Conservation (phyloP, 2,797 vertebrate genomes). For the Falco peregrinus region DNA sequence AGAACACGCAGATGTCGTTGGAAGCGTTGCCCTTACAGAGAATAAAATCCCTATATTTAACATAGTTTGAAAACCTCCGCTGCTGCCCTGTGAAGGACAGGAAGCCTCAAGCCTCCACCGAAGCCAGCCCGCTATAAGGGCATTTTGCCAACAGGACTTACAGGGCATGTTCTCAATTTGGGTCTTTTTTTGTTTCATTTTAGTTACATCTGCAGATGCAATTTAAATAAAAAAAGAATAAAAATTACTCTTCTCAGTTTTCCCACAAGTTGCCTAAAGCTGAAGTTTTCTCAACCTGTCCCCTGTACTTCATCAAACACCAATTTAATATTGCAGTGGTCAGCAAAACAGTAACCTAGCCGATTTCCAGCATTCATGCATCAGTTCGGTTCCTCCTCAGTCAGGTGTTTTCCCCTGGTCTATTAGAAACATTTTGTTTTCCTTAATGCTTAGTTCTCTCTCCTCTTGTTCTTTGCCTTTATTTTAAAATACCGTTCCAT, state of each 20-base stretch:
- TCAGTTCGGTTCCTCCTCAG: not conserved
- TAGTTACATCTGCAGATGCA: slow-evolving; percentile 48
- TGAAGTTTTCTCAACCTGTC: not conserved
- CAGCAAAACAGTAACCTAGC: not conserved
- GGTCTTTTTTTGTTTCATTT: slow-evolving; percentile 28
- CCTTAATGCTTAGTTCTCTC: not conserved
- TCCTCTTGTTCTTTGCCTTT: not conserved
- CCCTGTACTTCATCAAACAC: not conserved
- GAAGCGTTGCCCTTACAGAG: not conserved
- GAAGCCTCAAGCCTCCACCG: slow-evolving; percentile 15
- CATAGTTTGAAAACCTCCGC: not conserved
- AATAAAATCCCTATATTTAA: slow-evolving; percentile 39
- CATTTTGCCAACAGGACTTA: slow-evolving; percentile 30
- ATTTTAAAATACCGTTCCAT: not conserved
- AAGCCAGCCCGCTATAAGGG: not conserved
- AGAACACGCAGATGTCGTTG: not conserved
- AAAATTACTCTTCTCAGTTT: not conserved
- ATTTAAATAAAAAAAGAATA: not conserved
- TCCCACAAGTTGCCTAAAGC: not conserved
- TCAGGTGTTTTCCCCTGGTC: not conserved
- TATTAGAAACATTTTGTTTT: not conserved
- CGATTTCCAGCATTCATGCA: not conserved
- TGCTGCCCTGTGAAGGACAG: not conserved
- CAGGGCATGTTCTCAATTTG: slow-evolving; percentile 42
- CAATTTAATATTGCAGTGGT: not conserved